A percentile compares a stretch with the other conserved stretches of the same genome.
These are phyloP conservation scores for Zaprionus vittiger DNA, from an alignment of 1,140 invertebrate species.

Conservation along the genomic window DNA sequence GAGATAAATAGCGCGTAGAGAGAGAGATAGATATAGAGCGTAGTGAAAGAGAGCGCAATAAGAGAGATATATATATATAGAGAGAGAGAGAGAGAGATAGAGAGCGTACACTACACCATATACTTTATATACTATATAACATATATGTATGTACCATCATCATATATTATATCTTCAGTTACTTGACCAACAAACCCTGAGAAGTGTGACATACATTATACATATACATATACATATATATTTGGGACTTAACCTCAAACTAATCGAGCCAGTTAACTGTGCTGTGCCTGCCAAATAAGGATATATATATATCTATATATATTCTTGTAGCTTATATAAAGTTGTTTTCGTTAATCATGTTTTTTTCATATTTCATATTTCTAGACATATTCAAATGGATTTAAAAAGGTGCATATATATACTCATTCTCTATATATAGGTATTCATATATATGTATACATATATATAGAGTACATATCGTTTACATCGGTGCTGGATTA, in stretches of 20 bases:
- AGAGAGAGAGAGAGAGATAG: not conserved
- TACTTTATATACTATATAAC: not conserved
- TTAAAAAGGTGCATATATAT: not conserved
- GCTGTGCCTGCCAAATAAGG: slow-evolving; percentile 1
- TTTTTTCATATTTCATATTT: not conserved
- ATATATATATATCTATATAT: not conserved
- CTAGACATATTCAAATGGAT: slow-evolving; percentile 1
- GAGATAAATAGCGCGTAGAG: not conserved
- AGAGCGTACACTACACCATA: slow-evolving; percentile 4
- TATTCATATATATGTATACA: not conserved
- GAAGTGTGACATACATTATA: slow-evolving; percentile 15
- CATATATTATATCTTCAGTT: not conserved
- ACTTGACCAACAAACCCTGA: slow-evolving; percentile 21
- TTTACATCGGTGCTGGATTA: slow-evolving; percentile 5
- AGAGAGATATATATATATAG: not conserved
- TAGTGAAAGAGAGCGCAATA: not conserved
- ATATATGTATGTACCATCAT: not conserved
- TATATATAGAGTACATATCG: not conserved
- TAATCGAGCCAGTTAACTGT: slow-evolving; percentile 19
- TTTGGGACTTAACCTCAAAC: slow-evolving; percentile 13
- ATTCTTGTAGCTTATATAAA: not conserved
- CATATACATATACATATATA: not conserved
- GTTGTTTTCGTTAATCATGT: not conserved
- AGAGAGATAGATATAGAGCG: not conserved
- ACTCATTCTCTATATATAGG: not conserved